Evolutionary conservation across 2,797 vertebrate genomes (phyloP).

Genomic region (Alcedo quadribrachys): DNA sequence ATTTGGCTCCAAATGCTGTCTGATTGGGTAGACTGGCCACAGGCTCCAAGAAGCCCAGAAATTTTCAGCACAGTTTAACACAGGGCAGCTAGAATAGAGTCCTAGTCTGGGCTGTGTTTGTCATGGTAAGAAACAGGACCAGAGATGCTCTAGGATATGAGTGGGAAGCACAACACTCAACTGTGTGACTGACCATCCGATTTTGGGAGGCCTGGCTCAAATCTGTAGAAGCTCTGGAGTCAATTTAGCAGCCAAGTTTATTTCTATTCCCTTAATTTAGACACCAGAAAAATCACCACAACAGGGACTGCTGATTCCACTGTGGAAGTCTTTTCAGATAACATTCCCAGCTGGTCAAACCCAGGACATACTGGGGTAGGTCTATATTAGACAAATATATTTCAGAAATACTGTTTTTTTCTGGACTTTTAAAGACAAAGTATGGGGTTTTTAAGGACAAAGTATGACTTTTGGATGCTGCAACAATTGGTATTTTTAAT

Average conservation of each 20-base stretch:
- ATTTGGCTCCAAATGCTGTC: conserved; percentile 19
- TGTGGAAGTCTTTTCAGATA: background rate
- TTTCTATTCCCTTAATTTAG: background rate
- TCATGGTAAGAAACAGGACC: background rate
- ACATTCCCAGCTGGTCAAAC: background rate
- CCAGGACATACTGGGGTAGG: background rate
- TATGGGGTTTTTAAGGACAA: too few species aligned
- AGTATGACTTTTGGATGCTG: background rate
- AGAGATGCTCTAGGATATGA: background rate
- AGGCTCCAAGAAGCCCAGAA: conserved; percentile 8
- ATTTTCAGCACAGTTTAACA: background rate
- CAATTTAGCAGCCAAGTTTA: background rate
- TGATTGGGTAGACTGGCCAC: background rate
- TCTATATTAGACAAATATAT: background rate
- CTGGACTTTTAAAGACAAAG: background rate
- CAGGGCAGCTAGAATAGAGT: background rate
- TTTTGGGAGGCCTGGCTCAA: background rate
- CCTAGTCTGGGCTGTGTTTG: background rate
- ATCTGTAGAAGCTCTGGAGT: background rate
- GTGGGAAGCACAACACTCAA: background rate
- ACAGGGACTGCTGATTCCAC: background rate
- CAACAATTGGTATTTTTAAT: background rate
- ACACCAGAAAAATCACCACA: background rate
- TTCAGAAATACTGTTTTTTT: background rate
- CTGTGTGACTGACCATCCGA: background rate